Evolutionary conservation across 2,888 invertebrate species (phyloP).

Genomic region (Labia minor): DNA sequence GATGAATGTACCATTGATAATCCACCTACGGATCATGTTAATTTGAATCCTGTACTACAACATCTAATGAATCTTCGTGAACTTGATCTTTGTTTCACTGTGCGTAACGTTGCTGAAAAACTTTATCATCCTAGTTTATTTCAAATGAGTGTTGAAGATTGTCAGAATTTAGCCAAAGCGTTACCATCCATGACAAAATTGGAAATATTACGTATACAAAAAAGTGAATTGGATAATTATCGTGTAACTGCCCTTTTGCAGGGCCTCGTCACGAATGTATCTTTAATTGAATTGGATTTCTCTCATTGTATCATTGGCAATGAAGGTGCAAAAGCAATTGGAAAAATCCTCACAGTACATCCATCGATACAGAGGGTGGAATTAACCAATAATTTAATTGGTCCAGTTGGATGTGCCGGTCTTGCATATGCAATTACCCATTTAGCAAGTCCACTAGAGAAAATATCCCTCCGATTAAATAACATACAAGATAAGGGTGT

Average conservation of each 20-base stretch:
- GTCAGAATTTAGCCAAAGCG: slow-evolving; percentile 21
- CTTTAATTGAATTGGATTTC: slow-evolving; percentile 48
- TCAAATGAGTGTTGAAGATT: slow-evolving; percentile 26
- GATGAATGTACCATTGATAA: slow-evolving; percentile 31
- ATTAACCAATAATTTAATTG: slow-evolving; percentile 47
- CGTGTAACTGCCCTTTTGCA: slow-evolving; percentile 49
- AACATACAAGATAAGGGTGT: slow-evolving; percentile 49
- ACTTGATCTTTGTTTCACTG: slow-evolving; percentile 38
- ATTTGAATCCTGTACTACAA: slow-evolving; percentile 43
- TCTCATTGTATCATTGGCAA: slow-evolving; percentile 54
- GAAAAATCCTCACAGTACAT: slow-evolving; percentile 44
- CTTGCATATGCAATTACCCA: slow-evolving; percentile 44
- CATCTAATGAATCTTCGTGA: slow-evolving; percentile 45
- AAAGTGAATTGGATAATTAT: slow-evolving; percentile 48
- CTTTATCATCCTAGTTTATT: slow-evolving; percentile 47
- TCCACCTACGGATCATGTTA: slow-evolving; percentile 45
- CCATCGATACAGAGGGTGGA: slow-evolving; percentile 40
- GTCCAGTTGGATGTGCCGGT: slow-evolving; percentile 43
- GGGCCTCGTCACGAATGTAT: slow-evolving; percentile 38
- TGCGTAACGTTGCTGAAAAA: slow-evolving; percentile 38
- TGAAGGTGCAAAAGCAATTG: slow-evolving; percentile 51
- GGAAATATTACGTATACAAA: slow-evolving; percentile 45
- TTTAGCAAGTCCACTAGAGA: slow-evolving; percentile 38
- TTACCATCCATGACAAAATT: slow-evolving; percentile 37
- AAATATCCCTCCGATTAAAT: slow-evolving; percentile 48